phyloP scores from a whole-genome alignment of 2,888 invertebrate species.

The Apotomis betuletana region DNA sequence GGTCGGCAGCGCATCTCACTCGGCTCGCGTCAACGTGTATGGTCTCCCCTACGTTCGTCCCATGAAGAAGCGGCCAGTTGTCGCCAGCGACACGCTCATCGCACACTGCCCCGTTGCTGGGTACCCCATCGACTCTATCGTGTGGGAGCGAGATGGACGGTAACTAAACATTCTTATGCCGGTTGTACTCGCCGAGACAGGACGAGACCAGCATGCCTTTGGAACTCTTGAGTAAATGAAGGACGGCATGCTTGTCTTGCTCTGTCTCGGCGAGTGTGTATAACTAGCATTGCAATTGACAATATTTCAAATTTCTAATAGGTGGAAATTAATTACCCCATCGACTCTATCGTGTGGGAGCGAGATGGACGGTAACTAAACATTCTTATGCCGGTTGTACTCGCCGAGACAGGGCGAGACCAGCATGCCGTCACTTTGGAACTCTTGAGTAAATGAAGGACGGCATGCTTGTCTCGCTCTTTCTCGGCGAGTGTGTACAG shows the following conservation, averaged over 20 bases:
- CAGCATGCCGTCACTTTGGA: no score
- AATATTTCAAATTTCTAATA: no score
- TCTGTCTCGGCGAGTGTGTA: no score
- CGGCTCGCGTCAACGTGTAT: slow-evolving; percentile 94
- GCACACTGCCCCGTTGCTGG: slow-evolving; percentile 98
- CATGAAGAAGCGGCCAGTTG: slow-evolving; percentile 96
- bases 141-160: slow-evolving; percentile 95
- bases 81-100: slow-evolving; percentile 94
- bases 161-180: slow-evolving; percentile 40
- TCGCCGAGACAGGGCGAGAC: neutral
- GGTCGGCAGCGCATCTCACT: slow-evolving; percentile 94
- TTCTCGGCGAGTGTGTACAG: no score
- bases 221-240: no score
- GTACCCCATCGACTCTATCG: slow-evolving; percentile 95
- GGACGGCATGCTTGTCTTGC: no score
- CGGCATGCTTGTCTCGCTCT: no score
- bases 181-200: neutral
- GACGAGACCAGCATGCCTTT: no score
- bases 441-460: no score
- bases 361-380: slow-evolving; percentile 85
- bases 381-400: neutral
- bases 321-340: slow-evolving; percentile 85
- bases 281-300: no score
- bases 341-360: slow-evolving; percentile 97
- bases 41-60: slow-evolving; percentile 94